These are phyloP conservation scores for Nomada lathburiana DNA, from an alignment of 2,888 invertebrate species.

Conservation along the genomic window DNA sequence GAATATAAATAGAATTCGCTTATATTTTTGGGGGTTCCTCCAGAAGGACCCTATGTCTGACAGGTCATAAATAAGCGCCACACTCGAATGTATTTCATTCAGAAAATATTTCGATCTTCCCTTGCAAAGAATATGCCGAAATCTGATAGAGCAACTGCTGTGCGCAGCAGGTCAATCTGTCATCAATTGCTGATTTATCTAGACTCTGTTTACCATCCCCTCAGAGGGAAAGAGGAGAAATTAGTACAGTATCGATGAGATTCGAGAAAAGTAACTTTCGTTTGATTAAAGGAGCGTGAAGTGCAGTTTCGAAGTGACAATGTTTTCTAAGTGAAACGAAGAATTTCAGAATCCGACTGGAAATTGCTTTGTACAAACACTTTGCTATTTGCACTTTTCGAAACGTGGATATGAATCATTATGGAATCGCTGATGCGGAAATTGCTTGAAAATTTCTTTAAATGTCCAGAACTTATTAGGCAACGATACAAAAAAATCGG, in stretches of 20 bases:
- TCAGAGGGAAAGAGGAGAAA: neutral
- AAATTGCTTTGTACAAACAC: too few relatives aligned
- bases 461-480: too few relatives aligned
- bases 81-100: constrained; percentile 13
- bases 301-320: too few relatives aligned
- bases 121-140: neutral
- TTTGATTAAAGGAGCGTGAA: too few relatives aligned
- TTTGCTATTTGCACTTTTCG: neutral
- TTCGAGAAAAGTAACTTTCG: neutral
- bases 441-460: too few relatives aligned
- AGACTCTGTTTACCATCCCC: neutral
- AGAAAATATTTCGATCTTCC: constrained; percentile 18
- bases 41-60: neutral
- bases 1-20: constrained; percentile 40
- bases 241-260: neutral
- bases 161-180: constrained; percentile 5
- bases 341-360: too few relatives aligned
- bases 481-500: too few relatives aligned
- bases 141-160: neutral
- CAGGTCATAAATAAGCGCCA: constrained; percentile 22
- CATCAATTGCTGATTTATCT: constrained; percentile 18
- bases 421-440: too few relatives aligned
- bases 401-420: neutral
- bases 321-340: too few relatives aligned
- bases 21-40: constrained; percentile 1